Evolutionary conservation across 2,797 vertebrate species (phyloP).

Genomic region (Selene dorsalis): DNA sequence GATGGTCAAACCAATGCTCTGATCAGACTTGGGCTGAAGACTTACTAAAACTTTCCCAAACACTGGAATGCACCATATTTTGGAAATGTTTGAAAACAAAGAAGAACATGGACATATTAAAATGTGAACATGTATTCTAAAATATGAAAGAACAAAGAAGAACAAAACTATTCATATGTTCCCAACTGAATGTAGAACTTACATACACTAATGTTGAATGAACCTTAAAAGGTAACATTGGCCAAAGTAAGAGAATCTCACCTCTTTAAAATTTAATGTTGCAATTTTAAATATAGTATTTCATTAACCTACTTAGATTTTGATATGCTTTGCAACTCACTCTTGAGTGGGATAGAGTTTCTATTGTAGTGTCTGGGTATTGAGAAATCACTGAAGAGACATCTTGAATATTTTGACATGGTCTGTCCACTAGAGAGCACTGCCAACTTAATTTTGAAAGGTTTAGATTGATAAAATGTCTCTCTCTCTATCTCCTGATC

Average conservation of each 20-base stretch:
- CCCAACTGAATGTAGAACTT: not conserved
- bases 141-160: not conserved
- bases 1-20: conserved; percentile 77
- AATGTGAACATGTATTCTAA: not conserved
- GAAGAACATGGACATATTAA: not conserved
- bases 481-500: not conserved
- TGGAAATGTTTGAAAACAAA: conserved; percentile 30
- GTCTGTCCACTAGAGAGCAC: not conserved
- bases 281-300: not conserved
- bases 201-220: not conserved
- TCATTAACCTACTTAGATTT: not conserved
- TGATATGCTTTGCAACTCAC: not conserved
- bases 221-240: not conserved
- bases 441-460: not conserved
- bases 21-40: conserved; percentile 76
- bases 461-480: not conserved
- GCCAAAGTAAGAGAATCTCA: not conserved
- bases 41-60: conserved; percentile 10
- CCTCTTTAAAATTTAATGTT: not conserved
- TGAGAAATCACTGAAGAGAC: not conserved
- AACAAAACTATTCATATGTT: conserved; percentile 36
- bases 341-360: not conserved
- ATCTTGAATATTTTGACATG: not conserved
- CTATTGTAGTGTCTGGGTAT: not conserved
- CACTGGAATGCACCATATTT: not conserved